Base-by-base conservation (phyloP, 2,797 vertebrate genomes). In the Remorina albescens region DNA sequence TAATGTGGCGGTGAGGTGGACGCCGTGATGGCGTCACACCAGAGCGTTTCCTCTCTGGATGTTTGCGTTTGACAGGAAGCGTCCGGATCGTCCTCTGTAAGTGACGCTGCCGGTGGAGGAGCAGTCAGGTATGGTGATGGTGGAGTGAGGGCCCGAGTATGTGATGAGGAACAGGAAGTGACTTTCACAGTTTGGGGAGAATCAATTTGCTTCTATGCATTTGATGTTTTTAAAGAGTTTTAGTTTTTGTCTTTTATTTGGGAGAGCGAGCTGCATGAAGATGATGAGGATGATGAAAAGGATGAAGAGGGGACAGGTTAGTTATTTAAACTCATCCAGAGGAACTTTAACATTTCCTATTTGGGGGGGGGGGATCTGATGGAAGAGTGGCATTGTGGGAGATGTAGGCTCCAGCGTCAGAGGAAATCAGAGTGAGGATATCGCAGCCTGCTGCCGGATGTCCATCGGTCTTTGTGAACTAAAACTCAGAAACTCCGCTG, bases 171-270 rank as follows among this genome's bases (percentile, higher is more conserved):
- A 53, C 51, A 66, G 79, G 30, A 79, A 66, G 75, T 59, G 78
- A 47, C 21, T 69, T 66, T 80, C 50, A 34, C 19, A 21, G n/a
- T 70, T 61, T n/a, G 25, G 42, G 32, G n/a, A 72, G 62, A 67
- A 36, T 30, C 8, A 0, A 37, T 82, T 78, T 75, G 47, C 63
- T 64, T 83, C 74, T 86, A 70, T 88, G 85, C 83, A 82, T 84
- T 75, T 71, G 19, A 75, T 30, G 51, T 79, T 83, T 72, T 55
- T 8, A 69, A 60, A 30, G 0, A 37, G 16, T 21, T 32, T 58
- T 21, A 16, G 19, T 32, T 71, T 84, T 76, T 26, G 26, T 28
- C 21, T 39, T 71, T 68, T 54, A 30, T 46, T 61, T 57, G 72
- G 69, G 83, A 74, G 80, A 71, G 30, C 0, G 13, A 63, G 65